Evolutionary conservation across 53 echinoderm and acorn worm genomes (phyloP), one percentile per base, ranked within the genome.

Genomic region (Actinopyga echinites): DNA sequence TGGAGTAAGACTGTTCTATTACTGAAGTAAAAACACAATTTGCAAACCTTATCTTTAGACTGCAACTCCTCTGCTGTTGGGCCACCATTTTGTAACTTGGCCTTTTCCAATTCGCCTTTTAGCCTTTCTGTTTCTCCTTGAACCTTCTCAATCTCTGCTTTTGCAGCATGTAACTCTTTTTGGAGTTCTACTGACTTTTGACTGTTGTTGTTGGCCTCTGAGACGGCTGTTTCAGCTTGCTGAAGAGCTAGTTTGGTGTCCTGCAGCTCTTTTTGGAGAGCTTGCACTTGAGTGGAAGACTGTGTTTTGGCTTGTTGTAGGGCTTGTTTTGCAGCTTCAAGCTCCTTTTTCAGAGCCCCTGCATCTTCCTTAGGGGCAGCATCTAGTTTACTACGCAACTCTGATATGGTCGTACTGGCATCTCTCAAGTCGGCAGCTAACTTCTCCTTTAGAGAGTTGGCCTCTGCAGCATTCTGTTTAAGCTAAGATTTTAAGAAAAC

Each of bases 391-490:
- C 61, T 66, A 32, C 65, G 69, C 21, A 86, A 75, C 40, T 92
- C 82, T 63, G 86, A 43, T 10, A 88, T 61, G 74, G 52, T 68
- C 3, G 80, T 31, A 30, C 80, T 90, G 63, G 92, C 85, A 59
- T 85, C 61, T 36, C 81, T 80, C 31, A 99, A 91, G 26, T 99
- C 95, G 26, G 82, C 43, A 12, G 77, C 60, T 34, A 95, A 64
- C 65, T 86, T 85, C 69, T 90, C 87, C 23, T 82, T 84, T 57
- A 86, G 84, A 28, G 65, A 87, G 60, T 82, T 83, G 58, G 91
- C 87, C 15, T 66, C 63, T 17, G 80, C 80, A 44, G 91, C 82
- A 56, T 64, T 77, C 44, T 60, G 68, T 69, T 89, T 91, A 32
- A 91, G 84, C 93, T 91, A 85, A 58, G 44, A 12, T 6, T 30